Base-by-base conservation (phyloP, 2,113 vertebrate genomes). In the Natator depressus region DNA sequence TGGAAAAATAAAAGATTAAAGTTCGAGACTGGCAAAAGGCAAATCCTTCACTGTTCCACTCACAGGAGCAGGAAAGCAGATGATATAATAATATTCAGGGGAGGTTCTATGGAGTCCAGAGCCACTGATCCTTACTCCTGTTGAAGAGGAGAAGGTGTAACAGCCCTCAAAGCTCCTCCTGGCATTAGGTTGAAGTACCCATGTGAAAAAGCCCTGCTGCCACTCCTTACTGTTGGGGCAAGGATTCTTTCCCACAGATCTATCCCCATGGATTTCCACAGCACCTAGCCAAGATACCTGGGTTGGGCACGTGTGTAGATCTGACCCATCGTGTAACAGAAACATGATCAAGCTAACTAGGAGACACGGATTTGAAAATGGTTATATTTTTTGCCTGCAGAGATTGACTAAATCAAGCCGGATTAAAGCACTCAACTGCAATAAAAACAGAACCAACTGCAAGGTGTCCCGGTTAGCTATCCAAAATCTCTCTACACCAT, bases 311-410 rank as follows among this genome's bases (percentile, higher is more conserved):
- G 4, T 42, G 10, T 42, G 38, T 42, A 5, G 38, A 38, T 75
- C 42, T 24, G n/a, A 31, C 14, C 59, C 29, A 65, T 62, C 13
- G 1, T 62, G 29, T 62, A 35, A 62, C 59, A 62, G 59, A 62
- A 57, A 31, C 13, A 62, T 62, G 89, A 86, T 84, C 59, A 94
- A 93, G 35, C 81, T 88, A 94, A 97, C 80, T 81, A n/a, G 84
- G 91, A 92, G 95, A 49, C 84, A 94, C 42, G 49, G 42, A 55
- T 80, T 80, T 81, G 54, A 81, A 94, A 95, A 82, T 8, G 38
- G 10, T 93, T 81, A 49, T 95, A 38, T 53, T 96, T 96, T 93
- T 87, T 91, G 51, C 88, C 4, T 59, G n/a, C 2, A 94, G 84
- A 89, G 57, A 29, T 89, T 92, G 90, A 79, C 31, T 29, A 86